Evolutionary conservation across 2,888 invertebrate genomes (phyloP), one percentile per base, ranked within the genome.

Genomic region (Imbricaverruca yamaguchii): DNA sequence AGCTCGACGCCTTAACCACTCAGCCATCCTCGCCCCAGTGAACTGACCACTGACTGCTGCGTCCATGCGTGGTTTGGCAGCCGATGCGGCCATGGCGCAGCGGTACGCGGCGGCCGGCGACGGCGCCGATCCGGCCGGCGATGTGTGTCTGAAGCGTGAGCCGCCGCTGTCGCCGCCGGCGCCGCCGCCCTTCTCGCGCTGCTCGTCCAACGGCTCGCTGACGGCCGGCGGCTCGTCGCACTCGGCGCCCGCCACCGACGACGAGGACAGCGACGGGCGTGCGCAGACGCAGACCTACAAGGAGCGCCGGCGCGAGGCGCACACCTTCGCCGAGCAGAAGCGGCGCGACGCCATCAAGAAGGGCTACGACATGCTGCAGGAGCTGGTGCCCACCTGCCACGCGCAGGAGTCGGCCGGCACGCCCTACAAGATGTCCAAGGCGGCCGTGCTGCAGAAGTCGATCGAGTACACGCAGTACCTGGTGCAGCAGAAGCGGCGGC

Each of bases 401-500:
- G 94, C 96, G 86, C 57, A 79, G 79, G 83, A 84, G 53, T 81
- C 81, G n/a, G 74, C 81, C 25, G 82, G 81, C 67, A 56, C 57
- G 56, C 79, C 79, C 4, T 96, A 96, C 87, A 98, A 98, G 88
- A 90, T 97, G 65, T 97, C 97, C 88, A 98, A 98, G 90, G 98
- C 97, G 80, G 94, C 96, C 77, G 93, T 96, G 74, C 90, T 98
- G 69, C 97, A 97, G 88, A 95, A 95, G 88, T 97, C 95, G 0
- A 96, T 96, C 86, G 95, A 96, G 87, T 96, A 96, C 86, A 95
- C 95, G 80, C 93, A 97, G 89, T 97, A 93, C 87, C 89, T 97
- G 85, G 91, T 95, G 84, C 94, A 94, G 87, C 95, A 97, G 87
- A 95, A 97, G 85, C 93, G 94, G 85, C 94, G 96, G 84, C 95